Evolutionary conservation across 2,888 invertebrate species (phyloP).

Genomic region (Urechis unicinctus): DNA sequence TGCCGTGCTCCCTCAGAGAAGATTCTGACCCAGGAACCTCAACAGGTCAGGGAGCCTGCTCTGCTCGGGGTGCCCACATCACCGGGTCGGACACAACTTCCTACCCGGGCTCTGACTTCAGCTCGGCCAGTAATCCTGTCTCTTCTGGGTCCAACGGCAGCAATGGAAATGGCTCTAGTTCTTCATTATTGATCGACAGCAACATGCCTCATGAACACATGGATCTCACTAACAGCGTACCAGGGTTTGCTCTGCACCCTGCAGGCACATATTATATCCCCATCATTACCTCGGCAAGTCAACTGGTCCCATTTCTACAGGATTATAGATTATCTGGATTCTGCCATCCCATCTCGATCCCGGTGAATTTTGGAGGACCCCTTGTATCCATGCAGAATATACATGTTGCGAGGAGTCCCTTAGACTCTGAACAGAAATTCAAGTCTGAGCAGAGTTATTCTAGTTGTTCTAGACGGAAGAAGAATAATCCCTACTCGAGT

Average conservation of each 20-base stretch:
- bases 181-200: slow-evolving; percentile 1
- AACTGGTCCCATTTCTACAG: slow-evolving; percentile 26
- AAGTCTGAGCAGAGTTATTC: no score
- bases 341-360: slow-evolving; percentile 45
- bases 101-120: slow-evolving; percentile 23
- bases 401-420: no score
- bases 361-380: slow-evolving; percentile 38
- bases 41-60: no score
- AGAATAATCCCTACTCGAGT: no score
- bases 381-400: neutral
- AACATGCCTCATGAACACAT: neutral
- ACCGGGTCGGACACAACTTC: slow-evolving; percentile 21
- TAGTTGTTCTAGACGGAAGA: no score
- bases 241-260: slow-evolving; percentile 85
- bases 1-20: neutral
- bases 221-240: slow-evolving; percentile 56
- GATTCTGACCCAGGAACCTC: no score
- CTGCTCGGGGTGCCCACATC: no score
- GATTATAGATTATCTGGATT: slow-evolving; percentile 12
- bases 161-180: neutral
- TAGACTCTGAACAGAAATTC: no score
- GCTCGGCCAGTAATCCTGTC: slow-evolving; percentile 14
- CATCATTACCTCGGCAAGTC: slow-evolving; percentile 49
- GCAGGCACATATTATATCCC: slow-evolving; percentile 84
- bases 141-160: neutral